These are phyloP conservation scores for Caenorhabditis drosophilae DNA, from an alignment of 2,888 invertebrate genomes.

Conservation along the genomic window DNA sequence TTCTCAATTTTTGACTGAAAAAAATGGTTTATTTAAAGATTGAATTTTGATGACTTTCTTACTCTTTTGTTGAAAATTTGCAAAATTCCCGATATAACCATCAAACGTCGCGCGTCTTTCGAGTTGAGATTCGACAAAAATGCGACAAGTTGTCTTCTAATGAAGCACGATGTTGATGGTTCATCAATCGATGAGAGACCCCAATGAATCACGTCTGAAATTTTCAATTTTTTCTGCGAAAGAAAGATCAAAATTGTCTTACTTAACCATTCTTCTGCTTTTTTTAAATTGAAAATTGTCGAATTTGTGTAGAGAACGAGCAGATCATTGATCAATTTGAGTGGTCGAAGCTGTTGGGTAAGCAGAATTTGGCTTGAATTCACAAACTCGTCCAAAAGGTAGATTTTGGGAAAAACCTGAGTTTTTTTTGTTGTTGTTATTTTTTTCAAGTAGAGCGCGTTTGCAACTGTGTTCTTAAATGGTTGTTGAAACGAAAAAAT, in stretches of 20 bases:
- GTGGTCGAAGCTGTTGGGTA: slow-evolving; percentile 12
- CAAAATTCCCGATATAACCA: slow-evolving; percentile 18
- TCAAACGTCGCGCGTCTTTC: slow-evolving; percentile 20
- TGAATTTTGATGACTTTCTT: neutral
- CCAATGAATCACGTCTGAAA: slow-evolving; percentile 20
- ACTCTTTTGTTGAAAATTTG: slow-evolving; percentile 10
- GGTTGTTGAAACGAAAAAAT: too few species aligned
- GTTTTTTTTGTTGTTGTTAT: too few species aligned
- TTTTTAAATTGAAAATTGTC: slow-evolving; percentile 5
- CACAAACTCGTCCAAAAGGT: too few species aligned
- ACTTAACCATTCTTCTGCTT: slow-evolving; percentile 21
- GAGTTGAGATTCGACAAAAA: slow-evolving; percentile 13
- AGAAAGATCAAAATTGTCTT: too few species aligned
- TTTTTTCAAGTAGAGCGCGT: too few species aligned
- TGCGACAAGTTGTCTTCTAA: slow-evolving; percentile 11
- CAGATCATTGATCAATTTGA: slow-evolving; percentile 13
- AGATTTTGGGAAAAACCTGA: too few species aligned
- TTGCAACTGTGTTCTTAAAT: too few species aligned
- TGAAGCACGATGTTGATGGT: slow-evolving; percentile 11
- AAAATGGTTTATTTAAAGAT: neutral
- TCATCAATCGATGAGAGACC: slow-evolving; percentile 12
- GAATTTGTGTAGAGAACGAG: slow-evolving; percentile 14
- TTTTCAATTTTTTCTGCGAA: too few species aligned
- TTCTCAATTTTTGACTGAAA: neutral
- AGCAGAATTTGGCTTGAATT: neutral